Conservation (phyloP, 2,888 invertebrate species). For the Podotricha telesiphe region DNA sequence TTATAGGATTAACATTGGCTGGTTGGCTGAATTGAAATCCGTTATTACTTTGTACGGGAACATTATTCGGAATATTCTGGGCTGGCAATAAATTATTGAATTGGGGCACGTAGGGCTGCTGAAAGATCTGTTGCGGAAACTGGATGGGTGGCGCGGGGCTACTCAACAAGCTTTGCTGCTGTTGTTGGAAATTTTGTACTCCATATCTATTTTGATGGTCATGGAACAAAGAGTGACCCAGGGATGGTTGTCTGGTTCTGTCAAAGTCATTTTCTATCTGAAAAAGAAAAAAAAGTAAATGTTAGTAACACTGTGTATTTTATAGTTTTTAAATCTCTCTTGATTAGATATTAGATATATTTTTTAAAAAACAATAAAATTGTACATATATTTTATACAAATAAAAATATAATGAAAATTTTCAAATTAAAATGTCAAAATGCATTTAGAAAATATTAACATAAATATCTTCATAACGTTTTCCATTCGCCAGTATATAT, state of each 20-base stretch:
- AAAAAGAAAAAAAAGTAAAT: slow-evolving; percentile 53
- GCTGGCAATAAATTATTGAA: slow-evolving; percentile 65
- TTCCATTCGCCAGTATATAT: no score
- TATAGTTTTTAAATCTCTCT: no score
- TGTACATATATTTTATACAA: no score
- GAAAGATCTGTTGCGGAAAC: slow-evolving; percentile 68
- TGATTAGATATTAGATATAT: no score
- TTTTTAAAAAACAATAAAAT: no score
- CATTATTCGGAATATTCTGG: slow-evolving; percentile 59
- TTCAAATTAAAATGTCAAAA: no score
- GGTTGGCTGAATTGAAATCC: slow-evolving; percentile 67
- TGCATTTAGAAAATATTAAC: no score
- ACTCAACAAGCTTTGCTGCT: slow-evolving; percentile 56
- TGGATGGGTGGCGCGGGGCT: slow-evolving; percentile 64
- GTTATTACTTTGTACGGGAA: slow-evolving; percentile 51
- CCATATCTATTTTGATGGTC: slow-evolving; percentile 80
- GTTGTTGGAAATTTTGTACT: slow-evolving; percentile 69
- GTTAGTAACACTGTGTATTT: not conserved
- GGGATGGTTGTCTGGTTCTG: slow-evolving; percentile 70
- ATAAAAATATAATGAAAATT: no score
- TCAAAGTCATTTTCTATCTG: slow-evolving; percentile 81
- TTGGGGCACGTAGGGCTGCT: slow-evolving; percentile 70
- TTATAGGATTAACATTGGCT: slow-evolving; percentile 54
- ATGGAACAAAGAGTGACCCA: slow-evolving; percentile 71
- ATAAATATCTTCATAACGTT: no score